phyloP scores from a whole-genome alignment of 2,797 vertebrate species.

The Odontamblyopus lacepedii region DNA sequence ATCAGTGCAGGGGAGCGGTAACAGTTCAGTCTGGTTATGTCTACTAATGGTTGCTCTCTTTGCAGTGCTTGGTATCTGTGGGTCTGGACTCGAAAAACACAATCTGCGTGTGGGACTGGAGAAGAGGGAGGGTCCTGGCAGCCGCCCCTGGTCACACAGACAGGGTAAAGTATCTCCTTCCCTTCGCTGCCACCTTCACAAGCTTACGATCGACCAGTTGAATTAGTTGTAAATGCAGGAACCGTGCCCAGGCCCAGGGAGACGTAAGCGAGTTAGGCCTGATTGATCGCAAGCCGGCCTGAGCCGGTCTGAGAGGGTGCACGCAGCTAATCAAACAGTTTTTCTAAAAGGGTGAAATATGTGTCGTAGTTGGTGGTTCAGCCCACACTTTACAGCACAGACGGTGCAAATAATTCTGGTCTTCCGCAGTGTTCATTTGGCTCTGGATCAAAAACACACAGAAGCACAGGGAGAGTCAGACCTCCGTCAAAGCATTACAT shows the following conservation, averaged over 20 bases:
- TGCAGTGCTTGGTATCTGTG: slow-evolving; percentile 59
- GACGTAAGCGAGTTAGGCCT: slow-evolving; percentile 66
- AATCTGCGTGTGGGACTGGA: slow-evolving; percentile 99
- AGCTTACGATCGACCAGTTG: slow-evolving; percentile 47
- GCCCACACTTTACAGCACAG: slow-evolving; percentile 42
- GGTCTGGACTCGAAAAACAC: slow-evolving; percentile 99
- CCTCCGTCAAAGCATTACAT: background rate
- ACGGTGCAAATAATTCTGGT: slow-evolving; percentile 18
- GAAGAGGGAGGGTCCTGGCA: slow-evolving; percentile 91
- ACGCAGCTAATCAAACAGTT: slow-evolving; percentile 68
- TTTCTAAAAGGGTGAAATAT: slow-evolving; percentile 60
- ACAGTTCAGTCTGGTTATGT: slow-evolving; percentile 40
- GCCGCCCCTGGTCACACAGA: slow-evolving; percentile 96
- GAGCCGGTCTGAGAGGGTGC: slow-evolving; percentile 44
- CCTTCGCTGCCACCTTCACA: slow-evolving; percentile 40
- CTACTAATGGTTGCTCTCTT: slow-evolving; percentile 18
- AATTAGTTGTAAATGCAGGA: slow-evolving; percentile 33
- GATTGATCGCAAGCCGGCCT: slow-evolving; percentile 66
- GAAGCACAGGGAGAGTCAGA: background rate
- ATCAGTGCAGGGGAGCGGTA: slow-evolving; percentile 50
- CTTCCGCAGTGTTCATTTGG: background rate
- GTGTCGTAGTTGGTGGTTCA: slow-evolving; percentile 52
- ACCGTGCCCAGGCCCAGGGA: slow-evolving; percentile 40
- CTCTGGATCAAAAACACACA: slow-evolving; percentile 7
- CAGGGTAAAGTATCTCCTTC: slow-evolving; percentile 83